Base-by-base conservation (phyloP, 2,113 vertebrate genomes). In the Rissa tridactyla region DNA sequence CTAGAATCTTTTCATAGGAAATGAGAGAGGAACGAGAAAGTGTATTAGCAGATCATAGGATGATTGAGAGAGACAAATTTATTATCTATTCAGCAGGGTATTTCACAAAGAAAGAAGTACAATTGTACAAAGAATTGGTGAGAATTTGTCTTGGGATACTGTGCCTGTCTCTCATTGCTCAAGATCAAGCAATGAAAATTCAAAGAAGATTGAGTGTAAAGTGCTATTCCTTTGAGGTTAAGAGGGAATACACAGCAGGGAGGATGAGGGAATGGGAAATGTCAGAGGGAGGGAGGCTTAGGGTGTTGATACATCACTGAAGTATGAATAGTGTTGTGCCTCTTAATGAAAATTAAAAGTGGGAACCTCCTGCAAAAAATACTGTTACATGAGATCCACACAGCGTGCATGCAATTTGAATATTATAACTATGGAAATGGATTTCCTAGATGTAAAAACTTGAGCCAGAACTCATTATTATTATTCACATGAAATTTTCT, bases 11-110 rank as follows among this genome's bases (percentile, higher is more conserved):
- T 95, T 64, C 36, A 44, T 25, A 66, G 73, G 30, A 93, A 93
- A 82, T 65, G 40, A 64, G 65, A 88, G 44, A 32, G 29, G 29
- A 95, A 82, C 36, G 82, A 82, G 66, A 32, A 91, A 49, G 49
- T 42, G 14, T 57, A 69, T 94, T 69, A 93, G 49, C 26, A 44
- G 57, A 85, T 88, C 75, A 70, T 5, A 90, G 40, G 15, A 61
- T 51, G 82, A 83, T 38, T 32, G 75, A 77, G 66, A 81, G n/a
- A 88, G 25, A 87, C 14, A 68, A 58, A 88, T 62, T 54, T 92
- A 61, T 96, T 90, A 62, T 66, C 58, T 68, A 11, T 95, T 92
- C 86, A 94, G 65, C 77, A 93, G 82, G 75, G 66, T 78, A 65
- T 94, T 93, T 93, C 66, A 34, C 49, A 13, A 42, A 80, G 40